Conservation (phyloP, 1,140 invertebrate genomes). For the Bathynomus jamesi region DNA sequence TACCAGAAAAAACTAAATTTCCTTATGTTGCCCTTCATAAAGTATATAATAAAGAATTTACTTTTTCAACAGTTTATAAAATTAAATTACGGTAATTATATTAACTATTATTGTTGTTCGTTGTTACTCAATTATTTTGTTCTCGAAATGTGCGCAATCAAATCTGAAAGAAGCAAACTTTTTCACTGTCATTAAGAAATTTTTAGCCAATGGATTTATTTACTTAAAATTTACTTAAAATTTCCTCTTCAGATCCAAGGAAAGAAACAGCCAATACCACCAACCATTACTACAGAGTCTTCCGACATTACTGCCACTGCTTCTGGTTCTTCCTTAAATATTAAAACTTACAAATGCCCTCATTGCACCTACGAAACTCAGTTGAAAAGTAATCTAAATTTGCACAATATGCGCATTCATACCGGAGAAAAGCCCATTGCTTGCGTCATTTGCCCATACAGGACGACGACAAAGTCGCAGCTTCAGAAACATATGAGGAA, state of each 20-base stretch:
- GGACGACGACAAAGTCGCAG: slow-evolving; percentile 25
- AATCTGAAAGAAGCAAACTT: too few species aligned
- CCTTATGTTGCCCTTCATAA: too few species aligned
- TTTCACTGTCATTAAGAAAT: not conserved
- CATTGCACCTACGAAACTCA: not conserved
- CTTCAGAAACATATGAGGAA: slow-evolving; percentile 29
- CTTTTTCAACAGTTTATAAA: not conserved
- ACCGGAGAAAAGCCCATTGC: slow-evolving; percentile 33
- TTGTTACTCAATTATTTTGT: not conserved
- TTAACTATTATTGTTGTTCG: not conserved
- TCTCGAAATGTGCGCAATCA: not conserved
- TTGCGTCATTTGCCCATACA: slow-evolving; percentile 26
- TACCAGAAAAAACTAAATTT: too few species aligned
- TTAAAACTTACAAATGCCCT: not conserved
- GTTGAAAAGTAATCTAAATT: not conserved
- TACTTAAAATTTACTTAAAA: not conserved
- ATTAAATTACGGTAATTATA: not conserved
- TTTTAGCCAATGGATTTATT: not conserved
- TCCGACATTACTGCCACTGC: not conserved
- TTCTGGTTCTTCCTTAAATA: not conserved
- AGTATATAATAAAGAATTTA: too few species aligned
- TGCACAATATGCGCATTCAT: slow-evolving; percentile 26
- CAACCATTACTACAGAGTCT: not conserved
- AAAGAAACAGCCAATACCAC: not conserved
- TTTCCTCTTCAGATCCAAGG: not conserved